Percentiles rank a stretch among this genome's conserved stretches.
Evolutionary conservation across 2,797 vertebrate species (phyloP).

Genomic region (Centropyge bicolor): DNA sequence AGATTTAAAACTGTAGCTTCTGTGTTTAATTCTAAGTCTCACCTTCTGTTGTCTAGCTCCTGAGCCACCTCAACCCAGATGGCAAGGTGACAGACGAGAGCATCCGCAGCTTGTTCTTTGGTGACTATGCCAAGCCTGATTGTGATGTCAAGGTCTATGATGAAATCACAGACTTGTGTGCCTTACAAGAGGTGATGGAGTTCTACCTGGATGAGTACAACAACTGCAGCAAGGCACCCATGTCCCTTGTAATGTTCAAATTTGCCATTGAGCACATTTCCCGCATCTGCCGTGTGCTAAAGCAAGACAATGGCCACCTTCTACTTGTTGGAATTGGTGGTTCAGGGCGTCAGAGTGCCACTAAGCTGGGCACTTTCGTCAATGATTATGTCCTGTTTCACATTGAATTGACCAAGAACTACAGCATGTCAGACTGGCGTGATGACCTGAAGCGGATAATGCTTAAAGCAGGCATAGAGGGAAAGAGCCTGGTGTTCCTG

Average conservation of each 20-base stretch:
- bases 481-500: constrained; percentile 89
- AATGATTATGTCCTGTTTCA: constrained; percentile 91
- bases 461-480: constrained; percentile 89
- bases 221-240: constrained; percentile 91
- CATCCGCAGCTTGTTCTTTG: constrained; percentile 93
- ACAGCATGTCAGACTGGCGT: constrained; percentile 89
- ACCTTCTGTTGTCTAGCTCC: constrained; percentile 81
- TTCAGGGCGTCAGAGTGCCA: constrained; percentile 91
- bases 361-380: constrained; percentile 92
- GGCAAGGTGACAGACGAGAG: constrained; percentile 88
- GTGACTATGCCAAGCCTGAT: constrained; percentile 89
- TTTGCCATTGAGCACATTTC: constrained; percentile 96
- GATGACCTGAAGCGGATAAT: constrained; percentile 93
- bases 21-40: constrained; percentile 48
- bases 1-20: not conserved
- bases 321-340: constrained; percentile 93
- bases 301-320: constrained; percentile 93
- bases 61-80: constrained; percentile 87
- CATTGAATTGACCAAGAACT: constrained; percentile 93
- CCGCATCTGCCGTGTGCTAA: constrained; percentile 93
- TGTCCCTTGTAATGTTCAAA: constrained; percentile 95
- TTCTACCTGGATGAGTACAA: constrained; percentile 93
- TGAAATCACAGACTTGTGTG: constrained; percentile 89
- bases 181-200: constrained; percentile 90
- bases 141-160: constrained; percentile 87